Evolutionary conservation across 2,113 vertebrate genomes (phyloP).

Genomic region (Chrysochloris asiatica): DNA sequence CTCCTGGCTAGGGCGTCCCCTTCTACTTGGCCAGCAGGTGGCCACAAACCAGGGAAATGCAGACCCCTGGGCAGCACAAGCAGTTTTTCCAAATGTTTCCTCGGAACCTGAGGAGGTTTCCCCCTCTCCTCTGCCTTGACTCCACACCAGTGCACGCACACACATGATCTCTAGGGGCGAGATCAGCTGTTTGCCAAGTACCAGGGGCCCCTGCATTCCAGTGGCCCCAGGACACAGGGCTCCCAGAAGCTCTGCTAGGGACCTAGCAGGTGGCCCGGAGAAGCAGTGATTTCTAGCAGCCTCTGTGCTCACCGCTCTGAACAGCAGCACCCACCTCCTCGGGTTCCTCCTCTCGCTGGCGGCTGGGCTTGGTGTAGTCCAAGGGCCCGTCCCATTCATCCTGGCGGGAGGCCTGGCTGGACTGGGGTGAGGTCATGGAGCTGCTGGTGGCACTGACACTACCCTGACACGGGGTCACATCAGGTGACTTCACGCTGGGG

Average conservation of each 20-base stretch:
- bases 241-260: not conserved
- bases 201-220: not conserved
- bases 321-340: slow-evolving; percentile 93
- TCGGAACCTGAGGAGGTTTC: no score
- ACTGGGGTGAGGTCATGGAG: slow-evolving; percentile 92
- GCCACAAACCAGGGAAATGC: no score
- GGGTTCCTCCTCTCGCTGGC: slow-evolving; percentile 93
- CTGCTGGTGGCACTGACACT: slow-evolving; percentile 89
- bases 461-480: slow-evolving; percentile 88
- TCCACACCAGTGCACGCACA: no score
- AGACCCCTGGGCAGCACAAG: no score
- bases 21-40: no score
- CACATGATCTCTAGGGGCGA: not conserved
- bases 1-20: no score
- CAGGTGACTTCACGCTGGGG: slow-evolving; percentile 91
- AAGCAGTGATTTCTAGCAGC: no score
- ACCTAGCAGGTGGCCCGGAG: not conserved
- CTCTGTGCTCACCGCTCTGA: accelerated
- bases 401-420: slow-evolving; percentile 93
- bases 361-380: slow-evolving; percentile 98
- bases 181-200: not conserved
- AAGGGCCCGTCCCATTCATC: slow-evolving; percentile 98
- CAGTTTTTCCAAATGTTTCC: no score
- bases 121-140: no score
- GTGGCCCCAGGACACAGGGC: not conserved